These are phyloP conservation scores for Mastacembelus armatus DNA, from an alignment of 2,797 vertebrate genomes.

Conservation along the genomic window DNA sequence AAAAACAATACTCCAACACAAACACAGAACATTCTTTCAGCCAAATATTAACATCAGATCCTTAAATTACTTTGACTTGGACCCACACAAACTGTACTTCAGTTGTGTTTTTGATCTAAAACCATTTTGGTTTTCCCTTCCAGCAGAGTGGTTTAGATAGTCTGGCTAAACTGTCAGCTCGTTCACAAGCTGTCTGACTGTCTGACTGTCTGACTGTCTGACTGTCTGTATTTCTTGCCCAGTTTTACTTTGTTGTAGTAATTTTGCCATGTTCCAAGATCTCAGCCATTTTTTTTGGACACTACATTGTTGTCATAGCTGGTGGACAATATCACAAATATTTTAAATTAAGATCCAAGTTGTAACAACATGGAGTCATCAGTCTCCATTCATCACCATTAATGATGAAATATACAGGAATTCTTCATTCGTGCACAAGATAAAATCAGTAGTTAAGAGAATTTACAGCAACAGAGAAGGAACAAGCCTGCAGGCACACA, in stretches of 20 bases:
- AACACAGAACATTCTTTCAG: too few species aligned
- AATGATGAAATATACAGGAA: neutral
- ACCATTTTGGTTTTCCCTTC: too few species aligned
- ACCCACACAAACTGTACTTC: too few species aligned
- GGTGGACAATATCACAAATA: neutral
- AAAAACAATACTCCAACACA: too few species aligned
- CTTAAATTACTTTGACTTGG: too few species aligned
- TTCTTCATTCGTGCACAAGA: neutral
- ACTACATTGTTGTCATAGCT: neutral
- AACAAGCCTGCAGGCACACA: constrained; percentile 26
- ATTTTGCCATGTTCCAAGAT: neutral
- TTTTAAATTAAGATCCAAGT: neutral
- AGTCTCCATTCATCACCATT: neutral
- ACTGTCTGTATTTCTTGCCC: neutral
- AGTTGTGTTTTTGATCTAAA: too few species aligned
- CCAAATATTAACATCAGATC: too few species aligned
- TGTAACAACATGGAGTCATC: too few species aligned
- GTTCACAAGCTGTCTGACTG: neutral
- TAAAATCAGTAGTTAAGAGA: neutral
- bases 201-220: neutral
- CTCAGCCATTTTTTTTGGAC: neutral
- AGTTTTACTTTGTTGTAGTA: neutral
- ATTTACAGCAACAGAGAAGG: constrained; percentile 20
- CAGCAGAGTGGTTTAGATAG: neutral
- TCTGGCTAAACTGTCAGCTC: neutral